Evolutionary conservation across 2,113 vertebrate genomes (phyloP).

Genomic region (Corythornis madagascariensis): DNA sequence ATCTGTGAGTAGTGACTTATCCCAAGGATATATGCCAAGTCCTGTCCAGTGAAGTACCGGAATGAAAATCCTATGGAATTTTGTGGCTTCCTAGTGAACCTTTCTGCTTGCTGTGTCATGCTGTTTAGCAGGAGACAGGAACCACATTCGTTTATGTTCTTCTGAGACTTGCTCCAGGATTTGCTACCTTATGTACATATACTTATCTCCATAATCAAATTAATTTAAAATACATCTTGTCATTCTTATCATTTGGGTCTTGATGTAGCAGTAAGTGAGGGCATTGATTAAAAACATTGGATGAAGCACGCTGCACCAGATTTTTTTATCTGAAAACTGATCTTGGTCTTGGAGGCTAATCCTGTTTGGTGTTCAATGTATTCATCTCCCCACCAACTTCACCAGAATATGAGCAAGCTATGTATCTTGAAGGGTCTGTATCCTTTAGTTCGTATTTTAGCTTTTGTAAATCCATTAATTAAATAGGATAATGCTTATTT

Average conservation of each 20-base stretch:
- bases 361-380: not conserved
- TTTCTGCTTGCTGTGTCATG: not conserved
- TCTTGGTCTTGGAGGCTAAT: not conserved
- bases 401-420: not conserved
- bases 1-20: not conserved
- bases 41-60: not conserved
- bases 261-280: not conserved
- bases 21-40: not conserved
- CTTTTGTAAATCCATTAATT: slow-evolving; percentile 26
- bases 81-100: not conserved
- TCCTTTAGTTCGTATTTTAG: not conserved
- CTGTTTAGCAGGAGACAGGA: not conserved
- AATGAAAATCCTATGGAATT: not conserved
- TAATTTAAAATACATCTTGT: not conserved
- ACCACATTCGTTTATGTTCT: fast-evolving
- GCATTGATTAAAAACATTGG: not conserved
- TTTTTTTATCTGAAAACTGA: not conserved
- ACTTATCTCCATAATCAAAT: not conserved
- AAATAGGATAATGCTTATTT: slow-evolving; percentile 30
- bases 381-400: not conserved
- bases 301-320: not conserved
- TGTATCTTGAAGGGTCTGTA: not conserved
- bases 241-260: not conserved
- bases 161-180: not conserved
- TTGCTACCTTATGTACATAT: not conserved